Evolutionary conservation across 2,113 vertebrate species (phyloP), one percentile per base, ranked within the genome.

Genomic region (Ursus arctos): DNA sequence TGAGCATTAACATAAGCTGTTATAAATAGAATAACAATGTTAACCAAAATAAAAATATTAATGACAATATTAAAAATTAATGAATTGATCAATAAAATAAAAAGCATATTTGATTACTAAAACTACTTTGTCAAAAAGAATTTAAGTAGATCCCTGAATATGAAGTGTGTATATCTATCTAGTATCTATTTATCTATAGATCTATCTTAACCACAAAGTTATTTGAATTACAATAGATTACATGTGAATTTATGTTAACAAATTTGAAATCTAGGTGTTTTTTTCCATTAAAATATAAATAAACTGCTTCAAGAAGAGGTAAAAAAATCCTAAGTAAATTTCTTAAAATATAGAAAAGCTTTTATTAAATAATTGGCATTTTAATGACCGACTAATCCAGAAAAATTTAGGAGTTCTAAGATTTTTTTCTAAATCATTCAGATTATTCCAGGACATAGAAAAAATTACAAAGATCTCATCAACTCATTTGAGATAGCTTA

Each of bases 211-310:
- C 16, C 43, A 53, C n/a, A 65, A 26, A 55, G 28, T 40, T 7
- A 43, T 79, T 89, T 79, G 57, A 71, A 71, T 85, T 79, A 53
- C 7, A 89, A 61, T 79, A 79, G 59, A 79, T n/a, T 90, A 43
- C 7, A 43, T 90, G 33, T 71, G 71, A 77, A 40, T 47, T 92
- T 88, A 83, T 84, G n/a, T 84, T 55, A 76, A 82, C 76, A 93
- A 53, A 93, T 90, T 84, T 87, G 21, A 89, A 63, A 83, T 63
- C 21, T 26, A 65, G 7, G 4, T 65, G 4, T 74, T 57, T 94
- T 76, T 61, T 40, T 26, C 3, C 15, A 69, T 74, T 65, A 81
- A 59, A 49, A 43, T 80, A 59, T 77, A 53, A 57, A 43, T 61
- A 55, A 85, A 6, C 59, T 80, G 1, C 22, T 14, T 65, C 15